Percentiles rank a stretch among this genome's conserved stretches.
phyloP scores from a whole-genome alignment of 2,113 vertebrate genomes.

The rabbit (Oryctolagus cuniculus) region mOryCun1.1 NC_091443.1:103639501-103640000 shows the following conservation, averaged over 20 bases:
- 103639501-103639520: not conserved
- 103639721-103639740: not conserved
- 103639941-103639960: conserved; percentile 15
- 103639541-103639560: not conserved
- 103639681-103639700: conserved; percentile 16
- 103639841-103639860: conserved; percentile 53
- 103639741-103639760: conserved; percentile 54
- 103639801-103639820: conserved; percentile 62
- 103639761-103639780: conserved; percentile 52
- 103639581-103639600: not conserved
- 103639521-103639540: not conserved
- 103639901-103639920: conserved; percentile 26
- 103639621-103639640: not conserved
- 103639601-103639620: not conserved
- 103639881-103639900: conserved; percentile 63
- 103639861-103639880: conserved; percentile 34
- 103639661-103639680: not conserved
- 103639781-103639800: conserved; percentile 61
- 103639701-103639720: conserved; percentile 45
- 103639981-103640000: not conserved
- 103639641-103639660: not conserved
- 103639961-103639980: conserved; percentile 17
- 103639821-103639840: conserved; percentile 51
- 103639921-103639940: not conserved
- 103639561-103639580: not conserved